Base-by-base conservation (phyloP, 2,797 vertebrate species). In the Rhinichthys osculus region DNA sequence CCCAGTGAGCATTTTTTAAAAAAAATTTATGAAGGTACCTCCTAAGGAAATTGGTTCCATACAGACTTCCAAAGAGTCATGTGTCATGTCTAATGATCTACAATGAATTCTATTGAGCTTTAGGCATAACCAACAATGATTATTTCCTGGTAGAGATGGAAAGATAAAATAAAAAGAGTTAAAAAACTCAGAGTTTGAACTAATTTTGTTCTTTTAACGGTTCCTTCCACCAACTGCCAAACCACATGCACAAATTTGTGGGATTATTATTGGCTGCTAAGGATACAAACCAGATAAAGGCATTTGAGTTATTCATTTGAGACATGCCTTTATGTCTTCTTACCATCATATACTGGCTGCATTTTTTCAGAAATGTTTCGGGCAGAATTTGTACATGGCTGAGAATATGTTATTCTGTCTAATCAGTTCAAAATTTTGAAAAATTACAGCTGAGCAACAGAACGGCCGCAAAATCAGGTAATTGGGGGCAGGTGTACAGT, bases 401-500 rank as follows among this genome's bases (percentile, higher is more conserved):
- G 33, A 59, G 38, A 78, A 38, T 33, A 33, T 70, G 66, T 42
- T 82, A 6, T 30, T 42, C 23, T 3, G 42, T 64, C 30, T 8
- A 76, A 83, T 78, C 42, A 27, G 44, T 38, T 84, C 33, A 67
- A 77, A 52, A 33, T 67, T 5, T 78, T 50, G 30, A 13, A 59
- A 69, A 59, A 40, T 9, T 57, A 42, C 44, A 2, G 3, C 47
- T 0, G 21, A 57, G 64, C 23, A 42, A 42, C 7, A 33, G 57
- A 17, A 40, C 0, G 35, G 42, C 19, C 5, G 6, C 10, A 30
- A 74, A 44, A 27, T 70, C 33, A 80, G 27, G 72, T 91, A 89
- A 90, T 90, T 90, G 74, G 78, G 80, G 80, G 85, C 87, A 88
- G 87, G 54, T 80, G 47, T 86, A 87, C 85, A 88, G 91, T 47